Percentiles rank a stretch among this genome's conserved stretches.
Conservation (phyloP, 2,888 invertebrate genomes). For the Amitus sp. region DNA sequence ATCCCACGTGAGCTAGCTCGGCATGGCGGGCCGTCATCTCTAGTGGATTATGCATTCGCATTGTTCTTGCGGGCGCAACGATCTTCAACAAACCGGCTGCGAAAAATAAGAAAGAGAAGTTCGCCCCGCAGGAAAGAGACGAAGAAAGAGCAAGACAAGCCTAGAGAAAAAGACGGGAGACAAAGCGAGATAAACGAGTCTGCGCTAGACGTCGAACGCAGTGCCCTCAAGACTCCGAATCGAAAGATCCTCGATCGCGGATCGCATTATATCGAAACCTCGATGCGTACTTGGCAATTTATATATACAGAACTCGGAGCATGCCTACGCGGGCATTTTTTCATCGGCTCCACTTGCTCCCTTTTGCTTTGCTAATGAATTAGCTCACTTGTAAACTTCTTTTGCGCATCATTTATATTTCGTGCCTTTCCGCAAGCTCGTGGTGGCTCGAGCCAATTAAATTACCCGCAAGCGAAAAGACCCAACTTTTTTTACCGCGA, state of each 20-base stretch:
- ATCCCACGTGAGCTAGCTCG: slow-evolving; percentile 16
- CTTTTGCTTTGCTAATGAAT: too few species aligned
- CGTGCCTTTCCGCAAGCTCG: too few species aligned
- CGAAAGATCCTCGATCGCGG: slow-evolving; percentile 29
- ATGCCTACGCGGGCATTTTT: too few species aligned
- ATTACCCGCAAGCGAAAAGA: slow-evolving; percentile 1
- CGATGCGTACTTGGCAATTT: slow-evolving; percentile 18
- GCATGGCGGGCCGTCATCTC: slow-evolving; percentile 22
- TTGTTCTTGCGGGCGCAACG: slow-evolving; percentile 34
- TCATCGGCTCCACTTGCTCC: too few species aligned
- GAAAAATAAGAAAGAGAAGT: slow-evolving; percentile 27
- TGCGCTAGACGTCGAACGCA: slow-evolving; percentile 55
- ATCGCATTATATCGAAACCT: slow-evolving; percentile 27
- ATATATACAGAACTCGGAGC: slow-evolving; percentile 2
- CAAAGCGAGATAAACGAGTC: slow-evolving; percentile 48
- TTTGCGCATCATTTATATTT: too few species aligned
- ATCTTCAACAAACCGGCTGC: slow-evolving; percentile 35
- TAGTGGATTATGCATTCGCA: slow-evolving; percentile 39
- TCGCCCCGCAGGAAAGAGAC: not conserved
- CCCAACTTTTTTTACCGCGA: slow-evolving; percentile 11
- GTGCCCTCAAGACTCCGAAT: slow-evolving; percentile 41
- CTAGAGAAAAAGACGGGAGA: too few species aligned
- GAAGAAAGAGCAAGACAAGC: slow-evolving; percentile 44
- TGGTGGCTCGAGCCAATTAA: not conserved
- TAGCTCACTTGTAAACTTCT: too few species aligned